Base-by-base conservation (phyloP, 2,797 vertebrate genomes). In the Acipenser transmontanus region DNA sequence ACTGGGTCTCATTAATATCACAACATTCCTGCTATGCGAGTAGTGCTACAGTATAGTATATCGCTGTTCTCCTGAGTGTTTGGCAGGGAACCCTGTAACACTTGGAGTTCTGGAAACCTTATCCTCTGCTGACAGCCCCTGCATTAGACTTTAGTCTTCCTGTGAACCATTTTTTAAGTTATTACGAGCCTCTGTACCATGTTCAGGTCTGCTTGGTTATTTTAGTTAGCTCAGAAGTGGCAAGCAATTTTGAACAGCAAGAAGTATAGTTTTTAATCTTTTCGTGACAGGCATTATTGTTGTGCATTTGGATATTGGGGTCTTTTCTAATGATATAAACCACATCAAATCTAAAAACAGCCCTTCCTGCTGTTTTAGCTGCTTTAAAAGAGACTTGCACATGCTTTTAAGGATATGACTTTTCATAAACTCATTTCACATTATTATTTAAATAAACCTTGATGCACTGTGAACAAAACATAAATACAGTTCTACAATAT, bases 1-100 rank as follows among this genome's bases (percentile, higher is more conserved):
- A 50, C 59, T 7, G 63, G 49, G 59, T 66, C 68, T 69, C 59
- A 62, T 66, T 62, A 69, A 69, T 69, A 65, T 69, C 64, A 12
- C 20, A 65, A 49, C 63, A 63, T 60, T 65, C 61, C 63, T 49
- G 20, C 14, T 62, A 12, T 13, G 48, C 11, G 59, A 48, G 54
- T 47, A 14, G 9, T 34, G 34, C 34, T 34, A 34, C 34, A 34
- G 34, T 4, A 4, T 3, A 34, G 17, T 52, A 51, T 47, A 65
- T 63, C 48, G 12, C 50, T 20, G 52, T 62, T 57, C 56, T n/a
- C 52, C 59, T 54, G 8, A 34, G 34, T 10, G 17, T 48, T 61
- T 66, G 61, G 54, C 13, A 62, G 48, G 47, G 4, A 69, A 56
- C 50, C 14, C 11, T 54, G 50, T 51, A 69, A 66, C 17, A 61